Base-by-base conservation (phyloP, 2,113 vertebrate genomes). In the Zosterops hypoxanthus region DNA sequence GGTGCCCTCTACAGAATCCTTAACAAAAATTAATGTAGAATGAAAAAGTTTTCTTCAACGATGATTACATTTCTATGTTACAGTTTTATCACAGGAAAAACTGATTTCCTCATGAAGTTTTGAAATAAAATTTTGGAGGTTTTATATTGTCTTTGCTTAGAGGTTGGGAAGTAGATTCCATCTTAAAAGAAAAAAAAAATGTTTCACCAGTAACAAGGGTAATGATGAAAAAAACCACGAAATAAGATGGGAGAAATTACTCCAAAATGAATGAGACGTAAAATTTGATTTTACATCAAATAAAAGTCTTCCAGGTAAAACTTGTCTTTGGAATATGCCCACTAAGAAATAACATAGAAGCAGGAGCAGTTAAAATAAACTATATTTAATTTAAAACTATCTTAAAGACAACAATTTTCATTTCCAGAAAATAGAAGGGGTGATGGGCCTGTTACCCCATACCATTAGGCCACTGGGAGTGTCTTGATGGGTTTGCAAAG, bases 1-100 rank as follows among this genome's bases (percentile, higher is more conserved):
- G 42, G 66, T 95, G 79, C 69, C 65, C 69, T 90, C 88, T 94
- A 90, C 26, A 88, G 82, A 96, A 83, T 55, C 39, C 55, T 78
- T 84, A 91, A 81, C 13, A 79, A 82, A 83, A 92, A 63, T 39
- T 59, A 66, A 80, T 16, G 9, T 55, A 70, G 52, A n/a, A 25
- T 64, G 39, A 77, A 92, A 95, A 88, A 14, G 5, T 26, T 11
- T 46, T 77, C 60, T 86, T 90, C 22, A 44, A 4, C 56, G 26
- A 66, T 60, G 8, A 68, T 44, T 60, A 9, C 9, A 79, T 76
- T 79, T 84, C 36, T 57, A 6, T 60, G 14, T 46, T 65, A 56
- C 13, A 14, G 3, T 42, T 92, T 87, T 68, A 82, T 42, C 17
- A 47, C 8, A 57, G n/a, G 8, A 41, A 72, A 79, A 86, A 41